Evolutionary conservation across 1,140 invertebrate species (phyloP), one percentile per base, ranked within the genome.

Genomic region (Plectus sambesii): DNA sequence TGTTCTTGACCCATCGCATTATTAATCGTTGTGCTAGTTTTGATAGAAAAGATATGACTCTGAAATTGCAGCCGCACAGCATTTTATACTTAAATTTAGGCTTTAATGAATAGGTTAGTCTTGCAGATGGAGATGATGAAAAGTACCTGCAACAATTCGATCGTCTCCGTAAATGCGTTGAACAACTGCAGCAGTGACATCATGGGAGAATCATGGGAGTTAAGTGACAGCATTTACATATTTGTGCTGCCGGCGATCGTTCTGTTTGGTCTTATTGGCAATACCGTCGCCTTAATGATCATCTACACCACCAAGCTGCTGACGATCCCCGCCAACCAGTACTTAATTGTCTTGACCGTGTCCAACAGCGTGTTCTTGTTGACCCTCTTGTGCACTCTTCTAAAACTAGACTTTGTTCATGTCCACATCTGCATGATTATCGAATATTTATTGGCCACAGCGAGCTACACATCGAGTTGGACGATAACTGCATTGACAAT

Each of bases 291-390:
- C 2, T 52, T 67, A 12, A 61, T 69, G n/a, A 65, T 66, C 5
- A 67, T 67, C 43, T 59, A 68, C 22, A 49, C 63, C 43, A 63
- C 66, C 2, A 23, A 63, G 33, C 58, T 67, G 8, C 39, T 52
- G 50, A 45, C 67, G 60, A 62, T 59, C 17, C 46, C 63, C 5
- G 64, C 64, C 39, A 69, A 67, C 49, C 59, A 66, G 25, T 67
- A 67, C 44, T 46, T 67, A 9, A 62, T 67, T 24, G 63, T 67
- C 33, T 41, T 67, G 19, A 67, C 64, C 5, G 38, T 56, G 6
- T 57, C 64, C 8, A 66, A 67, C 38, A 55, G 47, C 29, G 48
- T 64, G n/a, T 67, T 67, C 41, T 48, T 67, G 12, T 35, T 65
- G 27, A 66, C 54, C 41, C 35, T 67, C 6, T 48, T 59, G 8